These are phyloP conservation scores for Elysia crispata DNA, from an alignment of 2,888 invertebrate species.

Conservation along the genomic window DNA sequence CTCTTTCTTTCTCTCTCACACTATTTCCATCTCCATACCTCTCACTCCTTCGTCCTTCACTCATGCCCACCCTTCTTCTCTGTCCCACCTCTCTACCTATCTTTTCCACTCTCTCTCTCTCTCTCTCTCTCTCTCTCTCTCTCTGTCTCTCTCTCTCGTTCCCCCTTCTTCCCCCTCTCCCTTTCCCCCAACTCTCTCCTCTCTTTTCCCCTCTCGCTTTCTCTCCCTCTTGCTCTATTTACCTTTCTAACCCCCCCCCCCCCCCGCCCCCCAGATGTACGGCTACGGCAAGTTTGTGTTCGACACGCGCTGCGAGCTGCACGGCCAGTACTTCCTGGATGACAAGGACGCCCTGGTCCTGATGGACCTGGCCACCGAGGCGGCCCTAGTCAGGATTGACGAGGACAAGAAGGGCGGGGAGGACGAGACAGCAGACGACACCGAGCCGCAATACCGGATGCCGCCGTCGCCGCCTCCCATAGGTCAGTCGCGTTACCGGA, in stretches of 20 bases:
- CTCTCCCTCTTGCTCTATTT: too few relatives aligned
- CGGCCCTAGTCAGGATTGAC: constrained; percentile 24
- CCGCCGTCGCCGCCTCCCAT: constrained; percentile 40
- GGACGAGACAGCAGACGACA: constrained; percentile 21
- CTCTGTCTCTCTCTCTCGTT: constrained; percentile 23
- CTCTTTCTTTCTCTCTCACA: background rate
- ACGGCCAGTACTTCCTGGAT: constrained; percentile 41
- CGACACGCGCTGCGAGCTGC: constrained; percentile 39
- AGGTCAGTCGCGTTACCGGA: too few relatives aligned
- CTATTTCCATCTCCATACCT: background rate
- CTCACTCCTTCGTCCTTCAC: constrained; percentile 6
- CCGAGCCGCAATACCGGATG: constrained; percentile 28
- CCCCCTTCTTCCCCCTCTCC: constrained; percentile 13
- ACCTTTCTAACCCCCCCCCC: constrained; percentile 21
- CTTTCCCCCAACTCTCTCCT: background rate
- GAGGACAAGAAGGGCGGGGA: constrained; percentile 3
- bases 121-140: too few relatives aligned
- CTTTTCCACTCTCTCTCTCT: too few relatives aligned
- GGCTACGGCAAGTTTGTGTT: constrained; percentile 45
- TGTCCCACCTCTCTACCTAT: too few relatives aligned
- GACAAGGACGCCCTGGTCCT: constrained; percentile 20
- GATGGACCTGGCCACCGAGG: constrained; percentile 40
- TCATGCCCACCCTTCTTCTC: too few relatives aligned
- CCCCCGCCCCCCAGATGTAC: constrained; percentile 24
- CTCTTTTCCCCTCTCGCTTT: too few relatives aligned